Base-by-base conservation (phyloP, 35 echinoderm and acorn worm genomes). In the Patiria miniata region DNA sequence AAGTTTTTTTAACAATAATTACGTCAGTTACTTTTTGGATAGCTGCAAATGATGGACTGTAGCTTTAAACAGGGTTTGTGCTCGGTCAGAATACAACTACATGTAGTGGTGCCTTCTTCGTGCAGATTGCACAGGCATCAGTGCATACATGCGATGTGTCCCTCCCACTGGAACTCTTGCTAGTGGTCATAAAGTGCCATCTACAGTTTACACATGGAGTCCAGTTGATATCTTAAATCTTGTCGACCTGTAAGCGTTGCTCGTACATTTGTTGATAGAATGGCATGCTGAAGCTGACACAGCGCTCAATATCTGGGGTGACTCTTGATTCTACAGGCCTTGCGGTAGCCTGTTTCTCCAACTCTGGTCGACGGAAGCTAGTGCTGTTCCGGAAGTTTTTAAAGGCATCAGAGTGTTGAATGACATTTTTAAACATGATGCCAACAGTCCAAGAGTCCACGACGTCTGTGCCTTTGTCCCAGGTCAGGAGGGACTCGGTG, bases 401-500 rank as follows among this genome's bases (percentile, higher is more conserved):
- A 73, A 28, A 73, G n/a, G 19, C 29, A 0, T 0, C 2, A 28
- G 26, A 18, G 9, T 5, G 9, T 30, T 73, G 26, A 7, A 73
- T 73, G 65, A 73, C 0, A 22, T 73, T 4, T 32, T 73, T 12
- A 1, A 73, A 6, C 29, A 23, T 8, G 14, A 14, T 26, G 34
- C 65, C 34, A 10, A 58, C 5, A 42, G 44, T 50, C 85, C 85
- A 87, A 16, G 36, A 2, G 2, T 79, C 78, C 1, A 87, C 68
- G 12, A 79, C 44, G 3, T 87, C 85, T 10, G 68, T 32, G 5
- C 79, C 81, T 3, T 52, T 28, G 2, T 83, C 58, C 89, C 89
- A 91, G 19, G n/a, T 79, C 8, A 91, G 26, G 15, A 85, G 36
- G 21, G 39, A 40, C 32, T 85, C 68, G 12, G 60, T 56, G 83